Percentiles rank a stretch among this genome's conserved stretches.
Conservation (phyloP, 2,888 invertebrate species). For the Epistrophe grossulariae region DNA sequence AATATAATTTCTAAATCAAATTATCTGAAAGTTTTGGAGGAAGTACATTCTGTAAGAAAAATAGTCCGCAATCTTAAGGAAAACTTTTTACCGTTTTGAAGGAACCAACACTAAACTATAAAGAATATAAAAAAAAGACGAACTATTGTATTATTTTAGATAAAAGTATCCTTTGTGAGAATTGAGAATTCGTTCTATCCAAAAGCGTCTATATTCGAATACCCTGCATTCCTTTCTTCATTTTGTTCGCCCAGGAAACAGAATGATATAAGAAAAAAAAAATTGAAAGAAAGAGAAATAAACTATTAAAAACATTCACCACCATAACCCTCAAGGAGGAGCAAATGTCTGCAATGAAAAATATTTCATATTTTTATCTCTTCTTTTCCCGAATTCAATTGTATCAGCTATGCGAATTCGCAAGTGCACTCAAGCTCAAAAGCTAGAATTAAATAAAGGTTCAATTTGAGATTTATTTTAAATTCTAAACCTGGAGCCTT, state of each 20-base stretch:
- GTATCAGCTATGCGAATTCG: conserved; percentile 33
- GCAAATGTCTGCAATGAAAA: conserved; percentile 61
- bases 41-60: conserved; percentile 26
- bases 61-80: conserved; percentile 20
- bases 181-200: conserved; percentile 27
- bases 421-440: conserved; percentile 46
- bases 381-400: conserved; percentile 42
- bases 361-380: conserved; percentile 60
- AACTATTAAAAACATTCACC: conserved; percentile 61
- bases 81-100: conserved; percentile 38
- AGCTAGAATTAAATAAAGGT: conserved; percentile 54
- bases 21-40: conserved; percentile 31
- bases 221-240: conserved; percentile 9
- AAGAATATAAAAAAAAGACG: not conserved
- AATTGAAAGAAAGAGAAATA: too few relatives aligned
- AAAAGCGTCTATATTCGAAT: conserved; percentile 16
- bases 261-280: conserved; percentile 10
- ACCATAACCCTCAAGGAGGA: conserved; percentile 38
- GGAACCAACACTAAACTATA: not conserved
- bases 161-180: conserved; percentile 33
- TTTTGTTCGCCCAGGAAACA: not conserved
- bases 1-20: conserved; percentile 30
- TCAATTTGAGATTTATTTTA: conserved; percentile 54
- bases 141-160: conserved; percentile 56
- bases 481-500: conserved; percentile 30